Base-by-base conservation (phyloP, 2,797 vertebrate species). In the Trachurus trachurus region DNA sequence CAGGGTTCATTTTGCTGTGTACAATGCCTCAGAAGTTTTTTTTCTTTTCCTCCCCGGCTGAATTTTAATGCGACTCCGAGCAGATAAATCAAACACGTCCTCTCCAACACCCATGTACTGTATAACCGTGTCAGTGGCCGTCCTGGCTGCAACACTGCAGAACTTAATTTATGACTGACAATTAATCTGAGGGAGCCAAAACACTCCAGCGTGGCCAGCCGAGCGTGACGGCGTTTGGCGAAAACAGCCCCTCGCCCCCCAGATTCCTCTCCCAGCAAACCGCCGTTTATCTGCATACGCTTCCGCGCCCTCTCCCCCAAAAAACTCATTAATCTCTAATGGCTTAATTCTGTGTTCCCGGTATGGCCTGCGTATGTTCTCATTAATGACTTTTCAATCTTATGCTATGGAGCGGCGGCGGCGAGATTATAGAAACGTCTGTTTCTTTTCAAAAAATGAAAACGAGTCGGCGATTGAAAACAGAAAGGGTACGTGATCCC, bases 251-350 rank as follows among this genome's bases (percentile, higher is more conserved):
- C 82, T 63, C 50, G 17, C 73, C 81, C 52, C 31, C 31, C 31
- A 34, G 22, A 85, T 92, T 88, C 29, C 79, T 90, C 84, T 90
- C 71, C 60, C 34, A 74, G 81, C 67, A 75, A 78, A 87, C 87
- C 21, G 70, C 83, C 72, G 80, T 88, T 93, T 89, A 88, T 91
- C 90, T 89, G 84, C 80, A 47, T 79, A 81, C 78, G 29, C 84
- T 34, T 34, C 31, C 5, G 31, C 66, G 29, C 59, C 71, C 80
- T 78, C 65, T 5, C 17, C 13, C 13, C 13, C 37, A 53, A 34
- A 29, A 59, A 53, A 94, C 89, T 88, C 89, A 94, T 95, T 94
- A 92, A 92, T 94, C 89, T 93, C 86, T 89, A 91, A 94, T 93
- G 92, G 82, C 75, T 91, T 90, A 82, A 88, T 91, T 92, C 85